Conservation (phyloP, 2,888 invertebrate species). For the Tetropium fuscum region DNA sequence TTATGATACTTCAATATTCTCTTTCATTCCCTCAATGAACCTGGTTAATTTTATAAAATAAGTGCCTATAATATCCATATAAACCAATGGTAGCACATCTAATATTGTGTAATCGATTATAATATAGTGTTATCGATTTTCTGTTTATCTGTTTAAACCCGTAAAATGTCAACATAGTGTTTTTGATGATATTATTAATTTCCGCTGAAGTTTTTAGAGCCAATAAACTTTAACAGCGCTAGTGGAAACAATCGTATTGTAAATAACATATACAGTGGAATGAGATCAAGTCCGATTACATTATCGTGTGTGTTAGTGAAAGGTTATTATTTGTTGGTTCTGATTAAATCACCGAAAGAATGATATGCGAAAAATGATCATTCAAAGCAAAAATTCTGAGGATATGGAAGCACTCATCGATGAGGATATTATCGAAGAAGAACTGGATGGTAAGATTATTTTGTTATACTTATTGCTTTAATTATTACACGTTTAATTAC, state of each 20-base stretch:
- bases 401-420: conserved; percentile 45
- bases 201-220: conserved; percentile 1
- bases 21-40: no score
- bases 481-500: no score
- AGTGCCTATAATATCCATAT: no score
- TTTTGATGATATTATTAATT: conserved; percentile 3
- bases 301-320: background rate
- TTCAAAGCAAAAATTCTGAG: conserved; percentile 40
- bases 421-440: conserved; percentile 41
- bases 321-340: background rate
- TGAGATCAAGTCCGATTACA: background rate
- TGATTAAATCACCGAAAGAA: conserved; percentile 2
- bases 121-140: no score
- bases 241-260: background rate
- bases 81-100: no score
- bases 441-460: conserved; percentile 37
- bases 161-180: background rate
- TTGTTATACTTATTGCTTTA: conserved; percentile 16
- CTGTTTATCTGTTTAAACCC: background rate
- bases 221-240: conserved; percentile 2
- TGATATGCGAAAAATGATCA: conserved; percentile 43
- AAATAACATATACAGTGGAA: conserved; percentile 8
- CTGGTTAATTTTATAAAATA: no score
- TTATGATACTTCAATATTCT: no score
- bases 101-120: no score